phyloP scores from a whole-genome alignment of 2,797 vertebrate species.

The Schizothorax lantsangensis region DNA sequence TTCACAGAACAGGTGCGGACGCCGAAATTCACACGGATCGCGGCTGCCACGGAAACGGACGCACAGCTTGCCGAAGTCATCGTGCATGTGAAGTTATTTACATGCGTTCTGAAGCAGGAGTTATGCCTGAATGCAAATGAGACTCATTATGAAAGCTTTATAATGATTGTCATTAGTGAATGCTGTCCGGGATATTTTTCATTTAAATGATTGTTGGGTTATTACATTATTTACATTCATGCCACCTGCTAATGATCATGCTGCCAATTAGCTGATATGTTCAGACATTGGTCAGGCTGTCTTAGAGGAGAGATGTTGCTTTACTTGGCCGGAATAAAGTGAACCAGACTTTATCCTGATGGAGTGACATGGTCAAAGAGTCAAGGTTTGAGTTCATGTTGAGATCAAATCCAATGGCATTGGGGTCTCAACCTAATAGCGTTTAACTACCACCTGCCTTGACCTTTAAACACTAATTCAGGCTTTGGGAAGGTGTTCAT shows the following conservation, averaged over 20 bases:
- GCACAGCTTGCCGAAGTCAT: slow-evolving; percentile 26
- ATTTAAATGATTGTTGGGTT: background rate
- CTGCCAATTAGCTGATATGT: background rate
- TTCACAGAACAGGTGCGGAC: slow-evolving; percentile 45
- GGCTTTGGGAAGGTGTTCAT: background rate
- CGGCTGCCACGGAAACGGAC: slow-evolving; percentile 16
- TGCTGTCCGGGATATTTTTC: background rate
- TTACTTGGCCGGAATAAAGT: background rate
- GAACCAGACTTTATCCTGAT: background rate
- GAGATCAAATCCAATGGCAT: background rate
- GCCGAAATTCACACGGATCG: slow-evolving; percentile 16
- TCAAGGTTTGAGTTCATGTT: background rate
- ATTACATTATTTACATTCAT: background rate
- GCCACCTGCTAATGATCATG: background rate
- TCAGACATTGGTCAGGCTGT: background rate
- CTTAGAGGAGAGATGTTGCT: background rate
- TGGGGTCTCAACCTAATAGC: background rate
- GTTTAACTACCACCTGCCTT: background rate
- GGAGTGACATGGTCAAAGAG: background rate
- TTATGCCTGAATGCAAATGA: slow-evolving; percentile 25
- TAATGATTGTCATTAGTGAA: background rate
- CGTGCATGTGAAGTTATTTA: slow-evolving; percentile 28
- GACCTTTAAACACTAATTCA: background rate
- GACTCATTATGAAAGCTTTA: slow-evolving; percentile 8
- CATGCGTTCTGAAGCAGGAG: slow-evolving; percentile 19